Evolutionary conservation across 92 coral and sea anemone genomes (phyloP), one percentile per base, ranked within the genome.

Genomic region (Plumapathes pennacea): DNA sequence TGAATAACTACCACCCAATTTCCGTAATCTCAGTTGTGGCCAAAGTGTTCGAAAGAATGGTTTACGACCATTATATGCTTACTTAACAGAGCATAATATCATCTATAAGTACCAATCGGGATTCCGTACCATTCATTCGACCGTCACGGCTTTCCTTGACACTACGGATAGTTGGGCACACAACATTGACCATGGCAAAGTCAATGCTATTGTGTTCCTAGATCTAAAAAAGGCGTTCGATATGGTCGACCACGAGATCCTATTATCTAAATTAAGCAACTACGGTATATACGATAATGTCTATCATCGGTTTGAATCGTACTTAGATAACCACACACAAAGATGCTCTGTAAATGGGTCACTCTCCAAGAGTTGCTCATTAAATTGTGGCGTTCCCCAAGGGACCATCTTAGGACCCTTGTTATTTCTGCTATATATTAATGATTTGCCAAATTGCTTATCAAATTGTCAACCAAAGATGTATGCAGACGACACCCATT

Each of bases 111-210:
- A 24, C 24, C 67, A 57, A 17, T 69, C 60, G 4, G 71, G 71
- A 0, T 64, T 64, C 37, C 63, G 59, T 23, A 50, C 46, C 19
- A 15, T 67, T 20, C 74, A 67, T 46, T 74, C 81, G 19, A 63
- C 81, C 31, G 65, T 42, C 38, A 62, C 72, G 2, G 66, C 81
- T 38, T 44, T 48, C 9, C 27, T 48, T 21, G 29, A 46, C 27
- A 10, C 0, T 4, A 46, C 51, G 2, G 51, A 20, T 46, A 20
- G 11, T 19, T 46, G 0, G 51, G 51, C 51, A 4, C 25, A 14
- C 25, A 4, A 20, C 25, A 46, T 45, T 19, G 81, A 74, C 54
- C 60, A 60, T n/a, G 73, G 67, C 33, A 25, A 55, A 39, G 24
- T 54, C 3, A 75, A 45, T n/a, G 28, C 51, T 45, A 30, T 48